Percentiles rank a stretch among this genome's conserved stretches.
phyloP scores from a whole-genome alignment of 2,113 vertebrate genomes.

The Morone chrysops region DNA sequence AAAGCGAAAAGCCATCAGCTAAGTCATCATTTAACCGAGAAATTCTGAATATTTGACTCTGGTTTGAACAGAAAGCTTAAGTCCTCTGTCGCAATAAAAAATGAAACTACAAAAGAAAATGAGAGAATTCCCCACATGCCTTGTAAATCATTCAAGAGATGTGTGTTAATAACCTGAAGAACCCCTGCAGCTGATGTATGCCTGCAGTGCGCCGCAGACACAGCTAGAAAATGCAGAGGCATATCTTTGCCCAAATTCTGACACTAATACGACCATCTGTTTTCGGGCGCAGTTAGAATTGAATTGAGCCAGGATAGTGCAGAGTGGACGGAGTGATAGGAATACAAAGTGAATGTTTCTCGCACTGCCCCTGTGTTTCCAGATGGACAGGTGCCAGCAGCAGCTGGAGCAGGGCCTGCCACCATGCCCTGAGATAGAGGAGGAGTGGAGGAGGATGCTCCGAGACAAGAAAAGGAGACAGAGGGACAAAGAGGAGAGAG shows the following conservation, averaged over 20 bases:
- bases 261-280: slow-evolving; percentile 64
- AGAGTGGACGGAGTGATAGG: slow-evolving; percentile 48
- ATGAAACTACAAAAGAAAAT: slow-evolving; percentile 14
- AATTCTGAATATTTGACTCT: not conserved
- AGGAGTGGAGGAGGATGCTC: slow-evolving; percentile 84
- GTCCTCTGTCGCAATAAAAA: slow-evolving; percentile 14
- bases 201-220: slow-evolving; percentile 29
- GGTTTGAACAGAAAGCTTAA: not conserved
- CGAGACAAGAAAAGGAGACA: slow-evolving; percentile 81
- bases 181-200: slow-evolving; percentile 50
- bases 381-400: slow-evolving; percentile 85
- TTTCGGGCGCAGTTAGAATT: slow-evolving; percentile 48
- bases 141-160: slow-evolving; percentile 46
- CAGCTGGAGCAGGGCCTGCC: slow-evolving; percentile 88
- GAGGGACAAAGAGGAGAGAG: slow-evolving; percentile 80
- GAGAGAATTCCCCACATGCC: slow-evolving; percentile 20
- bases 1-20: not conserved
- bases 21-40: not conserved
- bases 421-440: slow-evolving; percentile 86
- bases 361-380: slow-evolving; percentile 28
- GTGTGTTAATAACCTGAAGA: slow-evolving; percentile 57
- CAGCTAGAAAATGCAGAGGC: slow-evolving; percentile 35
- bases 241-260: slow-evolving; percentile 46
- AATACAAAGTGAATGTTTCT: slow-evolving; percentile 65
- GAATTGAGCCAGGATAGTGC: slow-evolving; percentile 37